Base-by-base conservation (phyloP, 2,888 invertebrate genomes). In the Tenthredo mesomela region DNA sequence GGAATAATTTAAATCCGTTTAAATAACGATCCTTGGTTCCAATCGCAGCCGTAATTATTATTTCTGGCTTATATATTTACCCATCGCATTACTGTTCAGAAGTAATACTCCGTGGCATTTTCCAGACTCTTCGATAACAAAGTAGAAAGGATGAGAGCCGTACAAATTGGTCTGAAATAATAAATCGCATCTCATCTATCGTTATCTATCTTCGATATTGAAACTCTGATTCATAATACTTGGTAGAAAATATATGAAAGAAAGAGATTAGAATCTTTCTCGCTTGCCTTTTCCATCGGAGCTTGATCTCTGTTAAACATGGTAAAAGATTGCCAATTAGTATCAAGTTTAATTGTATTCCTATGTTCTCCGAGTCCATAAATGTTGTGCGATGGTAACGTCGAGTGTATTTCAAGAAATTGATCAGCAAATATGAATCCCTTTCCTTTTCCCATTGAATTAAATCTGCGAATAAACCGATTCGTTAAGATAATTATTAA, bases 51-150 rank as follows among this genome's bases (percentile, higher is more conserved):
- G 6, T 54, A 10, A 29, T 29, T 29, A n/a, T 54, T 54, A 54
- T 7, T n/a, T n/a, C 15, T 15, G 0, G n/a, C 29, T 50, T 4
- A 50, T 4, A 50, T 18, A 25, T n/a, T 77, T 29, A 97, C 97
- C 97, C 96, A 97, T 97, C 65, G 97, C 97, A 92, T 98, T 97
- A 89, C 97, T 97, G 91, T 98, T 98, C 25, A 97, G 94, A 2
- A 98, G 94, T 73, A 97, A 95, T 33, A 97, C 96, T 18, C 98
- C 98, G 91, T 97, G 96, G 86, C 96, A 95, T 33, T 95, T 95
- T n/a, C 96, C 96, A 82, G 95, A 94, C 33, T 95, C 94, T 90
- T 97, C 97, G 89, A 97, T 93, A 0, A 95, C 94, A 91, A 97
- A 92, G 92, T 97, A 97, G 93, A 98, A 97, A 0, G 98, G 97